Evolutionary conservation across 2,113 vertebrate species (phyloP).

Genomic region (Perognathus longimembris): DNA sequence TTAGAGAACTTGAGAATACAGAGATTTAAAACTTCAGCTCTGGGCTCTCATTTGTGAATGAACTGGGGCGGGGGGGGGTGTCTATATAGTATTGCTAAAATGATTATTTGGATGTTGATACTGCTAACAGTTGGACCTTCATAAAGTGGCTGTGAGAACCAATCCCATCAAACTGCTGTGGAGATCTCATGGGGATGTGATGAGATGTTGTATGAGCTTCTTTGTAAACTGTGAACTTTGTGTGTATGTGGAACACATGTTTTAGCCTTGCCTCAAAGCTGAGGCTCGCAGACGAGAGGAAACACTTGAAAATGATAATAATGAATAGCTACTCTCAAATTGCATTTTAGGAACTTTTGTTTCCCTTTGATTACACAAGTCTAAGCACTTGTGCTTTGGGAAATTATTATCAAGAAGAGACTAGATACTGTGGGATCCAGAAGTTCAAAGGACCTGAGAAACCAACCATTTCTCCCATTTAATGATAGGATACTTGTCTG

Average conservation of each 20-base stretch:
- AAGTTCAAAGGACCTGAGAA: not conserved
- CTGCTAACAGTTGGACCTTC: constrained; percentile 1
- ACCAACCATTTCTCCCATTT: not conserved
- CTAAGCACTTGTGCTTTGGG: not conserved
- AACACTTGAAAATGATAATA: not conserved
- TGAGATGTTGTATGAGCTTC: not conserved
- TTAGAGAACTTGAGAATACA: not conserved
- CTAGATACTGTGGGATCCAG: not conserved
- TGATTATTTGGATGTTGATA: not conserved
- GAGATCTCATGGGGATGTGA: not conserved
- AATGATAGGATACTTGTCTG: not conserved
- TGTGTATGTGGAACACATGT: not conserved
- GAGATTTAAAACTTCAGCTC: not conserved
- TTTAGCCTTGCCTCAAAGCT: not conserved
- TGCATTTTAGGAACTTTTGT: not conserved
- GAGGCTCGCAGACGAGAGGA: not conserved
- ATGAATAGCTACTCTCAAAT: not conserved
- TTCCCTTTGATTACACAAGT: not conserved
- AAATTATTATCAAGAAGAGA: constrained; percentile 1
- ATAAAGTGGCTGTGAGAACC: not conserved
- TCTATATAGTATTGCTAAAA: not conserved
- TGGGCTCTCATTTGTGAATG: not conserved
- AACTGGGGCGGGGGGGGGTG: accelerated
- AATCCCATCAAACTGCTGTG: not conserved
- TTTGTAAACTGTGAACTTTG: constrained; percentile 11